phyloP scores from a whole-genome alignment of 1,140 invertebrate genomes.

The Drosophila mauritiana region DNA sequence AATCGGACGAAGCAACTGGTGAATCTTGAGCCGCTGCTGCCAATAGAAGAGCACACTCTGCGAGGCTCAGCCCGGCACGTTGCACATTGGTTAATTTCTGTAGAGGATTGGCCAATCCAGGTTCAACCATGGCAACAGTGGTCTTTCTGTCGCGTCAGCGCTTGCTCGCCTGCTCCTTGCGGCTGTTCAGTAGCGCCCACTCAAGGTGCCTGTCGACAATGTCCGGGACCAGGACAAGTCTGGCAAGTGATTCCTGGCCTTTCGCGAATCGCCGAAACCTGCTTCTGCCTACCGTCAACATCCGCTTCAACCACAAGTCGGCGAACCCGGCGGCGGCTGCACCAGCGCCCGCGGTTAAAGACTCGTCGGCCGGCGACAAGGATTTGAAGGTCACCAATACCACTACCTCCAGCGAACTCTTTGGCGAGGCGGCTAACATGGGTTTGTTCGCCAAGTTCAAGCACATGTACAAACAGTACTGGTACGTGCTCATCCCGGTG shows the following conservation, averaged over 20 bases:
- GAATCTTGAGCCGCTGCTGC: not conserved
- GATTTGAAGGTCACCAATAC: slow-evolving; percentile 40
- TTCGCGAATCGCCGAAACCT: not conserved
- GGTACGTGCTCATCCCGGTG: slow-evolving; percentile 96
- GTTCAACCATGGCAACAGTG: slow-evolving; percentile 23
- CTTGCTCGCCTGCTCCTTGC: slow-evolving; percentile 20
- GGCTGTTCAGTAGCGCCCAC: slow-evolving; percentile 1
- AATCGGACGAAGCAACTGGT: not conserved
- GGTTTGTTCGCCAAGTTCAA: slow-evolving; percentile 93
- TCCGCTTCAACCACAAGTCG: slow-evolving; percentile 26
- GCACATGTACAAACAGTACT: slow-evolving; percentile 96
- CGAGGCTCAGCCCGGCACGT: no score
- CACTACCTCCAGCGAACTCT: slow-evolving; percentile 62
- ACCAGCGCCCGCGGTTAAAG: not conserved
- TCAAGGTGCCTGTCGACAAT: slow-evolving; percentile 8
- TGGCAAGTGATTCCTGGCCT: not conserved
- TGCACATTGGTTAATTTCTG: slow-evolving; percentile 1
- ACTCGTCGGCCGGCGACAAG: slow-evolving; percentile 34
- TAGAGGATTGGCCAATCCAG: not conserved
- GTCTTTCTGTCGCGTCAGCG: slow-evolving; percentile 25
- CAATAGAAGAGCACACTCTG: not conserved
- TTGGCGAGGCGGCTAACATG: slow-evolving; percentile 77
- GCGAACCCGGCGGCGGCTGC: not conserved
- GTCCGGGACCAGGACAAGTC: not conserved
- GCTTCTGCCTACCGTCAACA: not conserved